phyloP scores from a whole-genome alignment of 2,888 invertebrate species.

The Gortyna flavago region DNA sequence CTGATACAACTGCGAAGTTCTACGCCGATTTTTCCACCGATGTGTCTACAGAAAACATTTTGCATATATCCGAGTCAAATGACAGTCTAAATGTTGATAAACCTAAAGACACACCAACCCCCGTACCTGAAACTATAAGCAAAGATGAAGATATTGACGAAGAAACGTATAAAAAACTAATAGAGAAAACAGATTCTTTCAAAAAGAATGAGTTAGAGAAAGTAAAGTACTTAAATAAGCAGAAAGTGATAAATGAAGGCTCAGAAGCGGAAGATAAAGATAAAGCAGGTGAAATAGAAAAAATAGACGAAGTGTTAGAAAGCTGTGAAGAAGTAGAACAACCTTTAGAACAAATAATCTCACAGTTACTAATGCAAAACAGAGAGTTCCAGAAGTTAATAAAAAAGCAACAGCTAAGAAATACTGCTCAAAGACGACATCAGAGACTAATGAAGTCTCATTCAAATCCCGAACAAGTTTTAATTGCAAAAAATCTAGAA shows the following conservation, averaged over 20 bases:
- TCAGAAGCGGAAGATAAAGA: slow-evolving; percentile 86
- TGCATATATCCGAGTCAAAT: slow-evolving; percentile 92
- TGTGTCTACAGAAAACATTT: slow-evolving; percentile 90
- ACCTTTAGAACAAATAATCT: slow-evolving; percentile 94
- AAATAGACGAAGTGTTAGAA: slow-evolving; percentile 73
- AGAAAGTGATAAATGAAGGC: slow-evolving; percentile 86
- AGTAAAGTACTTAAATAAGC: slow-evolving; percentile 87
- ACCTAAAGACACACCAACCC: slow-evolving; percentile 70
- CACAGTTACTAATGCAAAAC: slow-evolving; percentile 95
- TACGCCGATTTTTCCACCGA: slow-evolving; percentile 92
- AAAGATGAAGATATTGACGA: slow-evolving; percentile 87
- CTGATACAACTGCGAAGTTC: slow-evolving; percentile 91
- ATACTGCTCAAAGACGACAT: slow-evolving; percentile 88
- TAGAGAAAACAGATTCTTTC: slow-evolving; percentile 89
- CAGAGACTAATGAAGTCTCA: slow-evolving; percentile 89
- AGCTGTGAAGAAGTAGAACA: slow-evolving; percentile 86
- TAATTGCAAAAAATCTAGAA: slow-evolving; percentile 81
- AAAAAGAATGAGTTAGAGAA: slow-evolving; percentile 89
- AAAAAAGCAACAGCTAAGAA: slow-evolving; percentile 92
- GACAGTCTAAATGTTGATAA: slow-evolving; percentile 90
- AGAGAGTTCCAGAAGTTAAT: slow-evolving; percentile 94
- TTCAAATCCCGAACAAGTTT: slow-evolving; percentile 87
- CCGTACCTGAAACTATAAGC: slow-evolving; percentile 77
- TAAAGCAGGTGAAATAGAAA: slow-evolving; percentile 72
- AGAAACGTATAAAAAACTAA: slow-evolving; percentile 86